Evolutionary conservation across 2,797 vertebrate species (phyloP).

Genomic region (Alauda arvensis): DNA sequence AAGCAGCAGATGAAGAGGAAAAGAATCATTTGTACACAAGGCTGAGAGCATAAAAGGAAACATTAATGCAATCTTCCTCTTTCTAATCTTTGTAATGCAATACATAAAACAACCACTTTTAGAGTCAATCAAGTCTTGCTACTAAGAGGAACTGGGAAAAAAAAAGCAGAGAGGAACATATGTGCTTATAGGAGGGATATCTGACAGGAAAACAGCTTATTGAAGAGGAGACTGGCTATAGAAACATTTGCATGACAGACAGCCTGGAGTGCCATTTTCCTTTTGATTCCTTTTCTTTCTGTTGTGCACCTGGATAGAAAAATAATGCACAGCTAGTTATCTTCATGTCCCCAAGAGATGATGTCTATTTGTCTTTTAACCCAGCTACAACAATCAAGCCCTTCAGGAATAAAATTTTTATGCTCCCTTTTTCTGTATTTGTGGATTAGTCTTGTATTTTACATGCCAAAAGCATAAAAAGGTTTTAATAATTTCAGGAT

Average conservation of each 20-base stretch:
- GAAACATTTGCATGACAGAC: neutral
- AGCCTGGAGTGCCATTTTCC: neutral
- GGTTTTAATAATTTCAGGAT: neutral
- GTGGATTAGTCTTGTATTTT: neutral
- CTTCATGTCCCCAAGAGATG: neutral
- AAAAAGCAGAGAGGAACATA: neutral
- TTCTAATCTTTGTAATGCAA: neutral
- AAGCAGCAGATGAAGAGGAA: neutral
- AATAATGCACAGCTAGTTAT: neutral
- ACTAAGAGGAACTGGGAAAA: neutral
- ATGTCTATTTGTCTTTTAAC: neutral
- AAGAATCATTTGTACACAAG: neutral
- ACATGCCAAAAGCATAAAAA: neutral
- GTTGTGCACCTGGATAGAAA: neutral
- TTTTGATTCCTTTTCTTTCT: slow-evolving; percentile 4
- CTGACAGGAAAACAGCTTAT: neutral
- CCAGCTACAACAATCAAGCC: neutral
- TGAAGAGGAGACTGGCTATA: neutral
- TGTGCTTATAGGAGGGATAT: neutral
- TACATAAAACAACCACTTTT: neutral
- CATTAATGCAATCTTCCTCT: neutral
- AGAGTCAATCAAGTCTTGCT: neutral
- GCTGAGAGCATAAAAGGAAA: neutral
- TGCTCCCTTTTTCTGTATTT: neutral
- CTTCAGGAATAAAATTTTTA: neutral